A percentile compares a stretch with the other conserved stretches of the same genome.
These are phyloP conservation scores for Tapirus indicus DNA, from an alignment of 2,797 vertebrate genomes.

Conservation along the genomic window DNA sequence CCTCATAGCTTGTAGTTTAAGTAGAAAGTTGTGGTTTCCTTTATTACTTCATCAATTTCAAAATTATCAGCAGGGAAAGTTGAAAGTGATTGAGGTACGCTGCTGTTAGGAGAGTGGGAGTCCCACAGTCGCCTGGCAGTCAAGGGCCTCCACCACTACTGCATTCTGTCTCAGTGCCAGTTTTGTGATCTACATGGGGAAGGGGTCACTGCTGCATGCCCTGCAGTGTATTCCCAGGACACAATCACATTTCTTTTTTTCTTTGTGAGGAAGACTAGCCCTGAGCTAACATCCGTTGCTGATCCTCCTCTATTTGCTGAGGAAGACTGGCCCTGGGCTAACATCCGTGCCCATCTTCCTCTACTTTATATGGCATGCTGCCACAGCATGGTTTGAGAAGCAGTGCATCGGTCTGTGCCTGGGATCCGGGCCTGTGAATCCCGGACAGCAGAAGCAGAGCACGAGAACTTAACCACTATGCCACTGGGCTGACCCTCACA, in stretches of 20 bases:
- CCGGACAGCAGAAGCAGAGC: too few species aligned
- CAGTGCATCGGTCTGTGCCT: too few species aligned
- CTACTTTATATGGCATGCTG: too few species aligned
- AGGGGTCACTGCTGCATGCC: accelerated
- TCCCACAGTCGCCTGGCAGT: background rate
- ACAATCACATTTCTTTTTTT: background rate
- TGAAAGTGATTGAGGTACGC: background rate
- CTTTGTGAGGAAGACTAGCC: too few species aligned
- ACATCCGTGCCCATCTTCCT: too few species aligned
- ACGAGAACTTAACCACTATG: too few species aligned
- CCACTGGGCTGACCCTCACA: background rate
- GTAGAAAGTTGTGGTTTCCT: background rate
- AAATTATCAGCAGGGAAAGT: background rate
- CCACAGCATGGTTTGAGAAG: too few species aligned
- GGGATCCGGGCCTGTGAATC: too few species aligned
- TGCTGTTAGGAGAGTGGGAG: background rate
- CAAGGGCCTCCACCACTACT: background rate
- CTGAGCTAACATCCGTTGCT: too few species aligned
- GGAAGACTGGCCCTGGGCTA: too few species aligned
- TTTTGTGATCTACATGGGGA: background rate
- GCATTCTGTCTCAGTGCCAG: background rate
- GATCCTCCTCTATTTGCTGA: too few species aligned
- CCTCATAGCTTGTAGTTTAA: background rate
- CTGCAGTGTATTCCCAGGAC: background rate
- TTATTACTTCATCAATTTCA: background rate